Evolutionary conservation across 2,888 invertebrate genomes (phyloP), one percentile per base, ranked within the genome.

Genomic region (Melipona beecheii): DNA sequence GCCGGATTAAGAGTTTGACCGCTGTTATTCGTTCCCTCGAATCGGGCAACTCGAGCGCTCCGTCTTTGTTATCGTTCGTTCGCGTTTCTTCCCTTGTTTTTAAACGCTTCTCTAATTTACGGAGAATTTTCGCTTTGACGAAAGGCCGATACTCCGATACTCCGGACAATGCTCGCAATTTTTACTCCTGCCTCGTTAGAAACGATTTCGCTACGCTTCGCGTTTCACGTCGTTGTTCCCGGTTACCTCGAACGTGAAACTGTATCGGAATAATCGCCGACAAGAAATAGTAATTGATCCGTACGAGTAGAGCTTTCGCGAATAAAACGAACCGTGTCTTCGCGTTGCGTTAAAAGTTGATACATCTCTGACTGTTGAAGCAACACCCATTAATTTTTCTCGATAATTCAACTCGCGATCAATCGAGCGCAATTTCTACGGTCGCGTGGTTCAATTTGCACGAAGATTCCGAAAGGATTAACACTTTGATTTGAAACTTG

Each of bases 11-110:
- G 74, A 70, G 81, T 79, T 79, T 64, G 74, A 74, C 74, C 65
- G 74, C n/a, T 65, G 74, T 74, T 79, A 74, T 79, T 79, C 79
- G 69, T 79, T 82, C 81, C 50, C 64, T 74, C 21, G 64, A 70
- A 79, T 70, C 69, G 56, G 43, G 43, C 27, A 79, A 74, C 62
- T 74, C 69, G 43, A 70, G 70, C 69, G 49, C 56, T 60, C 74
- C 43, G 43, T 27, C 74, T 75, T 75, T 66, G 74, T 75, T 66
- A 75, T 19, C 65, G 13, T 56, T 65, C 43, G 24, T 21, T 43
- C 43, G 64, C 52, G n/a, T 74, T 64, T 54, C 43, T 36, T 64
- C 31, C 24, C 19, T 2, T 43, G 62, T 54, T 68, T 43, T 78
- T 64, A 68, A 77, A 52, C 71, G 81, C n/a, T 31, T 27, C 27